Base-by-base conservation (phyloP, 2,888 invertebrate genomes). In the Pseudanteris insignis region DNA sequence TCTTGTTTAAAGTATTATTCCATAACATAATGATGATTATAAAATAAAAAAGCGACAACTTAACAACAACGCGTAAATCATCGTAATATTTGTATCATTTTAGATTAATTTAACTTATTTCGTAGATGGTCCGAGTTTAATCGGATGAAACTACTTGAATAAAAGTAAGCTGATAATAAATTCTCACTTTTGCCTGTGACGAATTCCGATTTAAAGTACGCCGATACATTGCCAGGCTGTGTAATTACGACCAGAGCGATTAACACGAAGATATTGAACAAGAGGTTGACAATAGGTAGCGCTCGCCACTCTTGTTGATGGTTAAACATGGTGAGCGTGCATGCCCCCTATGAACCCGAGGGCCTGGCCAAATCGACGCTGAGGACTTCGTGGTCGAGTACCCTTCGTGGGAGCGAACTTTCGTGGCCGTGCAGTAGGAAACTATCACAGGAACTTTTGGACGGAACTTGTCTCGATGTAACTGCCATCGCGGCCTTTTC, bases 111-210 rank as follows among this genome's bases (percentile, higher is more conserved):
- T n/a, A n/a, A n/a, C n/a, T n/a, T n/a, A n/a, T n/a, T n/a, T n/a
- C n/a, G n/a, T n/a, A n/a, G n/a, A n/a, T n/a, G n/a, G n/a, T n/a
- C n/a, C n/a, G n/a, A n/a, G n/a, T n/a, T n/a, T n/a, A n/a, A n/a
- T n/a, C n/a, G n/a, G n/a, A n/a, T n/a, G n/a, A n/a, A n/a, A n/a
- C n/a, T n/a, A n/a, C n/a, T 12, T 5, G n/a, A 2, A 12, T 40
- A 63, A 87, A n/a, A n/a, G n/a, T n/a, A n/a, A n/a, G n/a, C n/a
- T n/a, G n/a, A n/a, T n/a, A n/a, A n/a, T n/a, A n/a, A n/a, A n/a
- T n/a, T n/a, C 89, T 89, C 86, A 89, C 89, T 89, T 82, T 89
- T 89, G 80, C 89, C 89, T 81, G 89, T 89, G 79, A 89, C 89
- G 79, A 89, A 89, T 78, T 89, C 89, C 69, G 88, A 87, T 71